Evolutionary conservation across 1,140 invertebrate genomes (phyloP).

Genomic region (Brachionus asplanchnoidis): DNA sequence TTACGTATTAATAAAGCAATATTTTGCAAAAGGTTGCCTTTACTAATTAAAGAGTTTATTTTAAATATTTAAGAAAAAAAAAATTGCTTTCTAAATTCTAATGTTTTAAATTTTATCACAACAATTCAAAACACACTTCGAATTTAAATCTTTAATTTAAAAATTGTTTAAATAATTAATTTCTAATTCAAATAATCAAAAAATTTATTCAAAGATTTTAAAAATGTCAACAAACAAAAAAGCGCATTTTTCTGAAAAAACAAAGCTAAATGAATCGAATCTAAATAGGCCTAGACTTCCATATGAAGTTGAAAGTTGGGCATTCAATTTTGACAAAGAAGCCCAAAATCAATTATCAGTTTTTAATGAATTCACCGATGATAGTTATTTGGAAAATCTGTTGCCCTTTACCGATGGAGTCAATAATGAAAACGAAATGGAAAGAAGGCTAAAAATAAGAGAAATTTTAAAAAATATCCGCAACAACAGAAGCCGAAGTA

Average conservation of each 20-base stretch:
- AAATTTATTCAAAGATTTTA: not conserved
- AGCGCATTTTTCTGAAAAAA: not conserved
- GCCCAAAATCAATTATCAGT: not conserved
- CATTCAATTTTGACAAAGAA: not conserved
- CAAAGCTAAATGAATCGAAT: not conserved
- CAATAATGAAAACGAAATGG: not conserved
- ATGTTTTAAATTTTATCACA: not conserved
- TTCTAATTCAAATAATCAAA: not conserved
- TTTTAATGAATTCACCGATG: not conserved
- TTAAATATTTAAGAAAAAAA: not conserved
- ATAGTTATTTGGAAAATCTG: not conserved
- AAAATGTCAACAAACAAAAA: not conserved
- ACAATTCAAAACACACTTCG: not conserved
- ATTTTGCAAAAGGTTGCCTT: not conserved
- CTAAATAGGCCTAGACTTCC: not conserved
- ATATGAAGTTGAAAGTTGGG: conserved; percentile 5
- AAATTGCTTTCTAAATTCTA: not conserved
- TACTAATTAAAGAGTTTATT: not conserved
- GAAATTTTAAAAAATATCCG: conserved; percentile 1
- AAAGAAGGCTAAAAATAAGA: not conserved
- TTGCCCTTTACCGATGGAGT: not conserved
- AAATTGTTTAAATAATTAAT: not conserved
- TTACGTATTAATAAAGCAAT: not conserved
- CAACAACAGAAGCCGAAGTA: not conserved
- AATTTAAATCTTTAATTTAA: not conserved